Conservation (phyloP, 1,140 invertebrate genomes). For the Drosophila leontia region DNA sequence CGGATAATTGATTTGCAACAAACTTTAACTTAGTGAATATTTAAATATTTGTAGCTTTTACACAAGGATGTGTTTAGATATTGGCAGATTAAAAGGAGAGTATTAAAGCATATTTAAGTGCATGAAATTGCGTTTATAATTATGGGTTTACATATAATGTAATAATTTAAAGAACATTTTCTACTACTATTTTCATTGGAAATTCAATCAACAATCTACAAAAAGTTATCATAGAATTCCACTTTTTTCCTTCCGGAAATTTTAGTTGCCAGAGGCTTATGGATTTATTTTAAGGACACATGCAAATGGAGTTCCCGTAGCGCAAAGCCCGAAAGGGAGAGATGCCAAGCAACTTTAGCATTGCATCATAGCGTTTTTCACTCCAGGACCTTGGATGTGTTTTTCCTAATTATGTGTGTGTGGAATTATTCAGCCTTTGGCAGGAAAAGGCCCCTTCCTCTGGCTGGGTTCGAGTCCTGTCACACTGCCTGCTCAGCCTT, state of each 20-base stretch:
- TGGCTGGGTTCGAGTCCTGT: conserved; percentile 23
- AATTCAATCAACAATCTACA: not conserved
- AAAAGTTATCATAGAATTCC: not conserved
- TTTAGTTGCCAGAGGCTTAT: conserved; percentile 5
- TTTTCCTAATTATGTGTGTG: conserved; percentile 17
- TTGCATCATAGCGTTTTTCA: not conserved
- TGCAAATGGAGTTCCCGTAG: conserved; percentile 27
- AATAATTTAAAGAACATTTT: too few relatives aligned
- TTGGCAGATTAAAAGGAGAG: not conserved
- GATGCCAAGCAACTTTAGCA: conserved; percentile 11
- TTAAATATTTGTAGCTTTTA: not conserved
- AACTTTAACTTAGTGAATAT: not conserved
- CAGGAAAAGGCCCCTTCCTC: not conserved
- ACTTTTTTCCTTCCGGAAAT: not conserved
- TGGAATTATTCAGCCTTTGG: conserved; percentile 13
- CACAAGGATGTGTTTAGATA: not conserved
- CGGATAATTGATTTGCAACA: not conserved
- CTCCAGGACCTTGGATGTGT: not conserved
- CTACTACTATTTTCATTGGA: not conserved
- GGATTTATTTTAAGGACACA: conserved; percentile 13
- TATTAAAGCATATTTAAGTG: not conserved
- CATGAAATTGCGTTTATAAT: not conserved
- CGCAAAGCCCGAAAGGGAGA: not conserved
- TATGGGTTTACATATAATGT: too few relatives aligned
- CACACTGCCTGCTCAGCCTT: conserved; percentile 19